phyloP scores from a whole-genome alignment of 2,113 vertebrate genomes.

The Serilophus lunatus region DNA sequence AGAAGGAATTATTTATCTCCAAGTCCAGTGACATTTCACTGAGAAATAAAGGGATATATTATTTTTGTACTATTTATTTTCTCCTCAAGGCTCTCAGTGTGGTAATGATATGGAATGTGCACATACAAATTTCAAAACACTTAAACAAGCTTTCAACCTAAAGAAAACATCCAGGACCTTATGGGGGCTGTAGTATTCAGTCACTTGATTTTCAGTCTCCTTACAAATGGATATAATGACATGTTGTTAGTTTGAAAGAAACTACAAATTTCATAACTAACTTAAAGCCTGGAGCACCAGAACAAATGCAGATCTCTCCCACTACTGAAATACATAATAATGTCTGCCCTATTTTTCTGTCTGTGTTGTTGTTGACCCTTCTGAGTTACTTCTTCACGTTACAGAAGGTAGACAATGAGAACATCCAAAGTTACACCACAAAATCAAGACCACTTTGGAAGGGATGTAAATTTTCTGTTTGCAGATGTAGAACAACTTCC shows the following conservation, averaged over 20 bases:
- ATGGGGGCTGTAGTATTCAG: background rate
- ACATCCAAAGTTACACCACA: background rate
- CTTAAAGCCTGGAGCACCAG: background rate
- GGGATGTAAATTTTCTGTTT: background rate
- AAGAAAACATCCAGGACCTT: background rate
- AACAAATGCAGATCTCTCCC: background rate
- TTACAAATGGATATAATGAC: background rate
- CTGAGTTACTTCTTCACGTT: background rate
- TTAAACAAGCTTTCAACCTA: background rate
- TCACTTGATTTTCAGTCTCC: background rate
- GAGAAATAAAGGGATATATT: background rate
- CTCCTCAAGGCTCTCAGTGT: background rate
- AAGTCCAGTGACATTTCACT: background rate
- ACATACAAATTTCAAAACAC: background rate
- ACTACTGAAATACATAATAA: background rate
- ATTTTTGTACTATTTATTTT: background rate
- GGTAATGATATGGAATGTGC: background rate
- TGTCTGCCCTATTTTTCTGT: background rate
- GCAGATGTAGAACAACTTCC: background rate
- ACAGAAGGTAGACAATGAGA: background rate
- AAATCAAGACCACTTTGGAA: background rate
- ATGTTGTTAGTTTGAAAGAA: background rate
- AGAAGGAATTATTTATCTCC: background rate
- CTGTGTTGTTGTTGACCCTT: background rate
- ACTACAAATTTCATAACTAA: background rate